These are phyloP conservation scores for Eremophila alpestris DNA, from an alignment of 2,797 vertebrate genomes.

Conservation along the genomic window DNA sequence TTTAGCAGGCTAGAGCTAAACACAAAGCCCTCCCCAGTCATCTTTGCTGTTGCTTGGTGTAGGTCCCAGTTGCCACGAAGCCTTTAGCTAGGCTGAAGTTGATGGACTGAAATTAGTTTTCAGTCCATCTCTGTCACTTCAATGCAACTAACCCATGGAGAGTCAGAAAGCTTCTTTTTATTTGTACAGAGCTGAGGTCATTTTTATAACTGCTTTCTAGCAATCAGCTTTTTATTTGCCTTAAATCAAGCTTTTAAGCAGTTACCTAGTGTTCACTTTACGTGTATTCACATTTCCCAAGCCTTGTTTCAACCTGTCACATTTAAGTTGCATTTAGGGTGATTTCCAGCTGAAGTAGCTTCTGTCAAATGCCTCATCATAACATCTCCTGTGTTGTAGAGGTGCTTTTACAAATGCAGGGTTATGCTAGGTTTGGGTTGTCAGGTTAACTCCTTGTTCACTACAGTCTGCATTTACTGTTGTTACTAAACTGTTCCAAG, in stretches of 20 bases:
- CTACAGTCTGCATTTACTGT: constrained; percentile 52
- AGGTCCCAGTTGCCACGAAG: constrained; percentile 58
- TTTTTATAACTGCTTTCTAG: constrained; percentile 78
- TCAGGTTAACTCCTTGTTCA: constrained; percentile 66
- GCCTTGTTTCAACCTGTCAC: constrained; percentile 54
- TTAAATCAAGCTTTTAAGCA: constrained; percentile 78
- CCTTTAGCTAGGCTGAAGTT: constrained; percentile 81
- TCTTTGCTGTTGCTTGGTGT: constrained; percentile 42
- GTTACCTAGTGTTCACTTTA: constrained; percentile 66
- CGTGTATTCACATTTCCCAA: constrained; percentile 48
- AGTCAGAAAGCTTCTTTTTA: constrained; percentile 49
- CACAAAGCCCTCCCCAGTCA: background rate
- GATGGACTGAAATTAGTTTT: constrained; percentile 56
- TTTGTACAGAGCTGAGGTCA: constrained; percentile 67
- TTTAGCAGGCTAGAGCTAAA: constrained; percentile 22
- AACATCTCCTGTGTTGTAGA: constrained; percentile 55
- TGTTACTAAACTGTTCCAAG: constrained; percentile 60
- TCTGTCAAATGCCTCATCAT: constrained; percentile 48
- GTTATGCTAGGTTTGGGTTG: constrained; percentile 59
- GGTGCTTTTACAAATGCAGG: constrained; percentile 53
- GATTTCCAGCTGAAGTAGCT: constrained; percentile 54
- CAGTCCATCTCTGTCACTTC: constrained; percentile 35
- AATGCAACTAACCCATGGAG: constrained; percentile 6
- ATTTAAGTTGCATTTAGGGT: constrained; percentile 22
- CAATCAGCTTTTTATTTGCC: constrained; percentile 82